These are phyloP conservation scores for Elysia crispata DNA, from an alignment of 2,888 invertebrate species.

Conservation along the genomic window DNA sequence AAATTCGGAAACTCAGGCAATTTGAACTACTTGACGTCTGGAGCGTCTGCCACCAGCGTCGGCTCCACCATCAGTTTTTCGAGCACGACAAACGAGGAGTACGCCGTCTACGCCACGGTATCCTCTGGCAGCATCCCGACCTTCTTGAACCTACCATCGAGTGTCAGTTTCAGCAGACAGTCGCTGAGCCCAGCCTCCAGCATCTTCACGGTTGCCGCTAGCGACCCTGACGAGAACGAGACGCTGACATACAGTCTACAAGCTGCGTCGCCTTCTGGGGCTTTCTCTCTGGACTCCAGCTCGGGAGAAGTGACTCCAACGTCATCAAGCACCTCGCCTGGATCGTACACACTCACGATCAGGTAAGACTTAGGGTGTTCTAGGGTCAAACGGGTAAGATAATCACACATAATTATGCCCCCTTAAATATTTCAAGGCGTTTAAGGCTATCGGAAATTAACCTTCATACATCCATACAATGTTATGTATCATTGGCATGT, in stretches of 20 bases:
- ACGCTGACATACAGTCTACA: background rate
- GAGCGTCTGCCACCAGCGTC: background rate
- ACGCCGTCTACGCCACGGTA: constrained; percentile 1
- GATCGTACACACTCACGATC: background rate
- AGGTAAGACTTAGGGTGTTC: background rate
- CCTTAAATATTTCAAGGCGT: too few relatives aligned
- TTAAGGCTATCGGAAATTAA: too few relatives aligned
- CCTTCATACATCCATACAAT: too few relatives aligned
- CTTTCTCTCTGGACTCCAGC: background rate
- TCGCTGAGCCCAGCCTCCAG: background rate
- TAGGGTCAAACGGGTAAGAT: background rate
- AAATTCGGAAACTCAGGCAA: background rate
- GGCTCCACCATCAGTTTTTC: background rate
- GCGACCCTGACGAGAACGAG: background rate
- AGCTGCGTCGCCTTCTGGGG: background rate
- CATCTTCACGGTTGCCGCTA: background rate
- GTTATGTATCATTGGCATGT: too few relatives aligned
- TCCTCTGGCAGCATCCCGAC: background rate
- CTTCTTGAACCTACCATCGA: background rate
- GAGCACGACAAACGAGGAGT: background rate
- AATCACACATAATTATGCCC: too few relatives aligned
- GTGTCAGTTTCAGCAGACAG: background rate
- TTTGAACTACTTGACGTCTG: background rate
- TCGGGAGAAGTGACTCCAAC: background rate
- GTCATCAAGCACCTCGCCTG: too few relatives aligned